Base-by-base conservation (phyloP, 2,888 invertebrate species). In the Dryomyza anilis region DNA sequence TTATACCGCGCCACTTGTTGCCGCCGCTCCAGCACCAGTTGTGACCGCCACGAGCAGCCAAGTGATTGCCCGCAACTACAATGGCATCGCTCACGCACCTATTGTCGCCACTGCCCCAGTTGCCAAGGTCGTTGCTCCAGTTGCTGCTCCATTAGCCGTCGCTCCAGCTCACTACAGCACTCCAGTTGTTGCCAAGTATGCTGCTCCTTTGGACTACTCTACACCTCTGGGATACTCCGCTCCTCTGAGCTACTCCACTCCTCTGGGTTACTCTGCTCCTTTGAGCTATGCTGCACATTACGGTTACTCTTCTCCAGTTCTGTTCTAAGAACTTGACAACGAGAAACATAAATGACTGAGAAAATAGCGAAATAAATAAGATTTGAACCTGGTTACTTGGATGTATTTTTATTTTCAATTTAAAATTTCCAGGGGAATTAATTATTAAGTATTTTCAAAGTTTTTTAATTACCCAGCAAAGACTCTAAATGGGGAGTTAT, bases 251-350 rank as follows among this genome's bases (percentile, higher is more conserved):
- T 64, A 50, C 57, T 16, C 61, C 10, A 39, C 50, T 36, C 62
- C 67, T 50, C 27, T 50, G 2, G 25, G 21, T 50, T 66, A 59
- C 16, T 52, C 86, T 16, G 85, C 86, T 78, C 78, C 84, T 1
- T 81, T 85, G 82, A 43, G 27, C 19, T 12, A 10, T 76, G 65
- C 63, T 62, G 64, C 67, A 50, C 67, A 56, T 27, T 59, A 63
- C 46, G 66, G 43, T 16, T 43, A 43, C 43, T 43, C 43, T 6
- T 1, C 16, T 1, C 43, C 43, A 16, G 16, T 16, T 43, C 43
- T 43, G 2, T 6, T 43, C 7, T 43, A 43, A 43, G 2, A 43
- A 16, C 43, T 16, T 14, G 12, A n/a, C 3, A 21, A 21, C 4
- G 10, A 48, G n/a, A n/a, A n/a, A n/a, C n/a, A n/a, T n/a, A n/a